These are phyloP conservation scores for Thymelicus lineola DNA, from an alignment of 2,888 invertebrate genomes.

Conservation along the genomic window DNA sequence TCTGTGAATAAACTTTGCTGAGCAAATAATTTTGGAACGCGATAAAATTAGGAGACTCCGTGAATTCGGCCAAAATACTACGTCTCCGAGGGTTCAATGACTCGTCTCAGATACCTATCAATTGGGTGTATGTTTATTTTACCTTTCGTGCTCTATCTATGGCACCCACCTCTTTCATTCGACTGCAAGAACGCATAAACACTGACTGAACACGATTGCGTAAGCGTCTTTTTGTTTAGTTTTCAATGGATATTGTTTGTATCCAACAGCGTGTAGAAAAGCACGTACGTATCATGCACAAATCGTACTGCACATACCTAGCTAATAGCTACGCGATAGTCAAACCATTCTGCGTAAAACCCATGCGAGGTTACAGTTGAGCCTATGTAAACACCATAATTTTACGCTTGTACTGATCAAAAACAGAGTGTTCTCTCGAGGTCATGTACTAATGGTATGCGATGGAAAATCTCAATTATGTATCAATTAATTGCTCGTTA, in stretches of 20 bases:
- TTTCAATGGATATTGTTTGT: slow-evolving; percentile 36
- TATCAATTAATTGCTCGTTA: slow-evolving; percentile 3
- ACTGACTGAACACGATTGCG: slow-evolving; percentile 30
- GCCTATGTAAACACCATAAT: too few species aligned
- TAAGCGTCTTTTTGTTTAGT: slow-evolving; percentile 32
- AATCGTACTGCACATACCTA: not conserved
- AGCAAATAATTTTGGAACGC: slow-evolving; percentile 22
- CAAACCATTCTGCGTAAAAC: too few species aligned
- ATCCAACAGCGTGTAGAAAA: slow-evolving; percentile 29
- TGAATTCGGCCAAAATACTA: slow-evolving; percentile 12
- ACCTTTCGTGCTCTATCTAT: slow-evolving; percentile 33
- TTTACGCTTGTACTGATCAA: too few species aligned
- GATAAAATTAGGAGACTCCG: slow-evolving; percentile 20
- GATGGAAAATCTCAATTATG: slow-evolving; percentile 7
- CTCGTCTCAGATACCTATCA: slow-evolving; percentile 20
- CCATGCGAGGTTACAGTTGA: too few species aligned
- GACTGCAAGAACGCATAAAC: slow-evolving; percentile 28
- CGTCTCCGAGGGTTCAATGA: slow-evolving; percentile 24
- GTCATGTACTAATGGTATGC: not conserved
- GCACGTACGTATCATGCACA: slow-evolving; percentile 24
- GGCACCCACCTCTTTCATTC: slow-evolving; percentile 1
- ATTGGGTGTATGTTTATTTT: slow-evolving; percentile 22
- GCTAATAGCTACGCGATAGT: not conserved
- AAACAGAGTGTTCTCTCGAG: not conserved
- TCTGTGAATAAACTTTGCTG: slow-evolving; percentile 29